Evolutionary conservation across 2,888 invertebrate species (phyloP).

Genomic region (Melipona bicolor): DNA sequence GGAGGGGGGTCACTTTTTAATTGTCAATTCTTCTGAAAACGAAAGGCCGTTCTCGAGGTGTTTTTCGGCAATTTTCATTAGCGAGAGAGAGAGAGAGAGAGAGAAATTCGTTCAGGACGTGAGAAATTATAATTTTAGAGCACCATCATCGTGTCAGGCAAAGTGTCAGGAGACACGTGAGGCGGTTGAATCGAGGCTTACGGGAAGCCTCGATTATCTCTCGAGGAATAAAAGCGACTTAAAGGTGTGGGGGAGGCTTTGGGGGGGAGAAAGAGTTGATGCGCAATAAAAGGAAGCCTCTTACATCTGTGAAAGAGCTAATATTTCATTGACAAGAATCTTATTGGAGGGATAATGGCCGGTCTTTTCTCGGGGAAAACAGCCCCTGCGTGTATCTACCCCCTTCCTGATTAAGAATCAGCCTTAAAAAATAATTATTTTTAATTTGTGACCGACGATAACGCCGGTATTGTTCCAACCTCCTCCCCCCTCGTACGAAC

Average conservation of each 20-base stretch:
- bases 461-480: constrained; percentile 77
- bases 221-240: constrained; percentile 75
- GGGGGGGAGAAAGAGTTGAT: constrained; percentile 81
- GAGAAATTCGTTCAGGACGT: background rate
- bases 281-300: constrained; percentile 77
- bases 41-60: background rate
- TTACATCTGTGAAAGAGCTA: constrained; percentile 81
- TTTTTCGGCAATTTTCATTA: background rate
- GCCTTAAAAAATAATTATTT: constrained; percentile 84
- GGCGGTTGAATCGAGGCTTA: constrained; percentile 51
- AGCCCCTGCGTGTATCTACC: constrained; percentile 63
- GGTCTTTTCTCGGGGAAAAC: constrained; percentile 77
- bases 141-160: background rate
- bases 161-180: constrained; percentile 18
- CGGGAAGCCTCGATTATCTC: constrained; percentile 54
- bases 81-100: too few relatives aligned
- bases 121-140: background rate
- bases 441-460: constrained; percentile 83
- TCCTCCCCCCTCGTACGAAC: constrained; percentile 36
- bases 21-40: constrained; percentile 57
- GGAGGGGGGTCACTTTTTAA: constrained; percentile 50
- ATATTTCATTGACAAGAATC: constrained; percentile 84
- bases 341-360: constrained; percentile 81
- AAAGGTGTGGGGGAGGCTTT: constrained; percentile 67
- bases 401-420: constrained; percentile 80